phyloP scores from a whole-genome alignment of 2,888 invertebrate genomes.

The Protodeltote pygarga region DNA sequence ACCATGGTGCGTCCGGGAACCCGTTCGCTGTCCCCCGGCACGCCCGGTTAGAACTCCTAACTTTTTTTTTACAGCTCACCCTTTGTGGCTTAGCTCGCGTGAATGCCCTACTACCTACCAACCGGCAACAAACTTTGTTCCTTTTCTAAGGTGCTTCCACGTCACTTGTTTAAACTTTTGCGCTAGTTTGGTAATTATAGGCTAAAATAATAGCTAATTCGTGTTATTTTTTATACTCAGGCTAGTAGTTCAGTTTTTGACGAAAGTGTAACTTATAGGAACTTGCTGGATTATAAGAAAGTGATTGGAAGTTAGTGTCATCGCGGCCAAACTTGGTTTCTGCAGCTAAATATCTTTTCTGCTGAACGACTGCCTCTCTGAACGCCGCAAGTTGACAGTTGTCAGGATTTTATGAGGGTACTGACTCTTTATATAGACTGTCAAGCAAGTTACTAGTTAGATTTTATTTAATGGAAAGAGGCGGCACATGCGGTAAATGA shows the following conservation, averaged over 20 bases:
- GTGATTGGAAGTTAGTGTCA: no score
- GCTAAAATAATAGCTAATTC: slow-evolving; percentile 6
- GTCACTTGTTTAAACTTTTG: slow-evolving; percentile 67
- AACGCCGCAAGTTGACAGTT: no score
- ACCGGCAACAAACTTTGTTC: slow-evolving; percentile 52
- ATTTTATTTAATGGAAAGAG: no score
- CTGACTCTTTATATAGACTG: no score
- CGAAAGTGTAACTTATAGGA: no score
- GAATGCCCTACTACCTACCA: slow-evolving; percentile 77
- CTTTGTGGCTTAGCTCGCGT: slow-evolving; percentile 81
- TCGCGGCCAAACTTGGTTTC: no score
- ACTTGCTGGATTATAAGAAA: no score
- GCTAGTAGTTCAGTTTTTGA: neutral
- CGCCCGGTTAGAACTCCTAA: slow-evolving; percentile 85
- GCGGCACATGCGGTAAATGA: no score
- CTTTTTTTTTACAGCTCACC: slow-evolving; percentile 83
- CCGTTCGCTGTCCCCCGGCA: slow-evolving; percentile 78
- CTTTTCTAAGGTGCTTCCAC: slow-evolving; percentile 52
- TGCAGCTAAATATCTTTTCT: no score
- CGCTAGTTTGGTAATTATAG: slow-evolving; percentile 54
- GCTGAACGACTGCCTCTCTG: no score
- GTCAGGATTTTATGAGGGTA: no score
- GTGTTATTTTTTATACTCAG: slow-evolving; percentile 1
- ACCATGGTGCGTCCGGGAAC: slow-evolving; percentile 74
- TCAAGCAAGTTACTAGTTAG: no score